These are phyloP conservation scores for Drosophila trapezifrons DNA, from an alignment of 1,140 invertebrate genomes.

Conservation along the genomic window DNA sequence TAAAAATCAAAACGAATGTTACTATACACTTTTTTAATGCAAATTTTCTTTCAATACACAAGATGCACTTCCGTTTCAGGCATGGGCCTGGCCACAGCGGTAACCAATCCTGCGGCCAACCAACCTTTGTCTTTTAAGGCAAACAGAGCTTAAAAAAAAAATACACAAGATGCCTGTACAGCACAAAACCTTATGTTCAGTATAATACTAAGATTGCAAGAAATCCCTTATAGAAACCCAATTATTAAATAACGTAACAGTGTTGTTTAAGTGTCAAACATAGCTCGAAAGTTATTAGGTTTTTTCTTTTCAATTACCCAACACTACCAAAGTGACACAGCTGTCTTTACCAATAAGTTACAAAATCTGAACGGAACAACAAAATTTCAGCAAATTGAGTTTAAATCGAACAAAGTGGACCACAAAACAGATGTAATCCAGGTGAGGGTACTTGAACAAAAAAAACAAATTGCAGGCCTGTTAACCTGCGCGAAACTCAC, in stretches of 20 bases:
- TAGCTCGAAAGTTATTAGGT: neutral
- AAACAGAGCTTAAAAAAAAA: too few species aligned
- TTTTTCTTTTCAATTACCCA: neutral
- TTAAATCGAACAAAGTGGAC: conserved; percentile 25
- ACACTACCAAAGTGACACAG: conserved; percentile 3
- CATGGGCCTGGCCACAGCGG: too few species aligned
- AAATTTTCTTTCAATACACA: neutral
- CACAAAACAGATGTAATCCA: conserved; percentile 3
- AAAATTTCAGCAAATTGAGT: neutral
- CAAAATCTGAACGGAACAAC: neutral
- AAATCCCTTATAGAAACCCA: too few species aligned
- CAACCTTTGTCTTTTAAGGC: too few species aligned
- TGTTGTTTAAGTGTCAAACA: conserved; percentile 1
- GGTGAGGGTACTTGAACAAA: conserved; percentile 11
- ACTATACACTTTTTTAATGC: neutral
- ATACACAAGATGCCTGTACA: too few species aligned
- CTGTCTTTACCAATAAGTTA: conserved; percentile 11
- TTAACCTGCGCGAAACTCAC: conserved; percentile 67
- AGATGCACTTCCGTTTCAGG: too few species aligned
- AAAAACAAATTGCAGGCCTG: conserved; percentile 56
- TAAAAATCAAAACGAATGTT: neutral
- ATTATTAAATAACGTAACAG: neutral
- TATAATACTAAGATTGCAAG: too few species aligned
- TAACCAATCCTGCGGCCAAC: too few species aligned
- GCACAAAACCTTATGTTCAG: too few species aligned